Percentiles rank a stretch among this genome's conserved stretches.
Evolutionary conservation across 1,140 invertebrate species (phyloP).

Genomic region (Euborellia annulipes): DNA sequence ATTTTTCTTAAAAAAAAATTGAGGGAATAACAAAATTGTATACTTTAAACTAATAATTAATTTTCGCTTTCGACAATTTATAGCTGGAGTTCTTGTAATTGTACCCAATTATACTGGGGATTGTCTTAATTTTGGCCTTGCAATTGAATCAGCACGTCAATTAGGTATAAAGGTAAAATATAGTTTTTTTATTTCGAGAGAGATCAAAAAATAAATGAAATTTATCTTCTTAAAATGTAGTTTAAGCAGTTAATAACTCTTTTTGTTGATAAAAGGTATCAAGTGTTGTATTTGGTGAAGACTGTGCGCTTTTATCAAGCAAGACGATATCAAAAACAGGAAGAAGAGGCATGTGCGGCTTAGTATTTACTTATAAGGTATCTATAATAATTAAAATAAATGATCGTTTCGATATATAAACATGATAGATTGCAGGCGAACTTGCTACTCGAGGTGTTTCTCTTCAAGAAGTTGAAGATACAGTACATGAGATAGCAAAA

Average conservation of each 20-base stretch:
- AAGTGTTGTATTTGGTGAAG: conserved; percentile 52
- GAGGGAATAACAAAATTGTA: not conserved
- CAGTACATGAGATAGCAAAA: conserved; percentile 29
- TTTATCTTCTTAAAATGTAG: not conserved
- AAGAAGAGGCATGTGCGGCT: conserved; percentile 57
- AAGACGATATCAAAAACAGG: conserved; percentile 24
- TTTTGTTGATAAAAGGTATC: conserved; percentile 31
- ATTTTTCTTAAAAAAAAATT: too few species aligned
- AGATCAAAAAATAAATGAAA: not conserved
- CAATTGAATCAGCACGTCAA: conserved; percentile 50
- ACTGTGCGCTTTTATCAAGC: conserved; percentile 38
- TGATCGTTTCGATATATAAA: conserved; percentile 3
- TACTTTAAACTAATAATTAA: not conserved
- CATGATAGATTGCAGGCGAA: conserved; percentile 49
- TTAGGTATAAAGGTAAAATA: conserved; percentile 40
- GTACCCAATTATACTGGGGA: conserved; percentile 81
- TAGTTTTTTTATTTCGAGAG: conserved; percentile 1
- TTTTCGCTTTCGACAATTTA: conserved; percentile 12
- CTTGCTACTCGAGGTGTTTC: conserved; percentile 43
- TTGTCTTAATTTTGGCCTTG: conserved; percentile 70
- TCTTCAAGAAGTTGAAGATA: conserved; percentile 34
- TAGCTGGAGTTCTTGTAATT: conserved; percentile 54
- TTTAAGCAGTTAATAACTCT: not conserved
- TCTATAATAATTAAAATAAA: not conserved
- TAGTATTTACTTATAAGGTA: conserved; percentile 55